These are phyloP conservation scores for Trichogramma pretiosum DNA, from an alignment of 1,140 invertebrate genomes.

Conservation along the genomic window DNA sequence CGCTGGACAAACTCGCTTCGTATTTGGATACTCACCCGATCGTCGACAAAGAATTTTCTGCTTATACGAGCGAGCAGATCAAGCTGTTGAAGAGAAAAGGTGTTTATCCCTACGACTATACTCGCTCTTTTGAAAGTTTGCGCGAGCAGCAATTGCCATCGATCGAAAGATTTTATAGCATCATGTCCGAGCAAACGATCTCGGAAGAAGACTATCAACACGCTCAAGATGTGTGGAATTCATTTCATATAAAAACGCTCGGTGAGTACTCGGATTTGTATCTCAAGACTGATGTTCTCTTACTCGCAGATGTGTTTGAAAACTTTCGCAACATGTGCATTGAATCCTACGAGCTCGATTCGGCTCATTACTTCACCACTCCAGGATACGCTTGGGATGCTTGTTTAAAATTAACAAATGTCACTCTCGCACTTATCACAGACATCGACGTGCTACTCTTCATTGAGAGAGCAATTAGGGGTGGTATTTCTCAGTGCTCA, in stretches of 20 bases:
- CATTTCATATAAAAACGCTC: too few species aligned
- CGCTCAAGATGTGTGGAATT: slow-evolving; percentile 40
- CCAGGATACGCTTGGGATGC: slow-evolving; percentile 40
- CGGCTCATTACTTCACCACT: slow-evolving; percentile 32
- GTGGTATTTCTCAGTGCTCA: slow-evolving; percentile 34
- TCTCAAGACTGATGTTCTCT: too few species aligned
- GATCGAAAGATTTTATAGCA: slow-evolving; percentile 32
- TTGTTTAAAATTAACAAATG: too few species aligned
- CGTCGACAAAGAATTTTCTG: slow-evolving; percentile 14
- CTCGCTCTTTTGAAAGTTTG: slow-evolving; percentile 21
- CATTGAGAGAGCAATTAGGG: slow-evolving; percentile 36
- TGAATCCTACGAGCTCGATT: slow-evolving; percentile 30
- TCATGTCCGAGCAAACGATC: slow-evolving; percentile 12
- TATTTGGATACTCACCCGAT: slow-evolving; percentile 21
- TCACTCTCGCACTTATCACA: slow-evolving; percentile 42
- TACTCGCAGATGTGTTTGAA: slow-evolving; percentile 46
- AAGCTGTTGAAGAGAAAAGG: background rate
- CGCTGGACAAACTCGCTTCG: slow-evolving; percentile 21
- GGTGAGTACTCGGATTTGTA: too few species aligned
- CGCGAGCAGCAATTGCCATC: slow-evolving; percentile 16
- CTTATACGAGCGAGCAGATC: slow-evolving; percentile 4
- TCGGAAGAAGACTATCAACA: slow-evolving; percentile 35
- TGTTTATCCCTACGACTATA: slow-evolving; percentile 8
- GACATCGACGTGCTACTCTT: slow-evolving; percentile 41
- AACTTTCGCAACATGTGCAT: slow-evolving; percentile 33